Evolutionary conservation across 2,888 invertebrate species (phyloP), one percentile per base, ranked within the genome.

Genomic region (Poecilus cupreus): DNA sequence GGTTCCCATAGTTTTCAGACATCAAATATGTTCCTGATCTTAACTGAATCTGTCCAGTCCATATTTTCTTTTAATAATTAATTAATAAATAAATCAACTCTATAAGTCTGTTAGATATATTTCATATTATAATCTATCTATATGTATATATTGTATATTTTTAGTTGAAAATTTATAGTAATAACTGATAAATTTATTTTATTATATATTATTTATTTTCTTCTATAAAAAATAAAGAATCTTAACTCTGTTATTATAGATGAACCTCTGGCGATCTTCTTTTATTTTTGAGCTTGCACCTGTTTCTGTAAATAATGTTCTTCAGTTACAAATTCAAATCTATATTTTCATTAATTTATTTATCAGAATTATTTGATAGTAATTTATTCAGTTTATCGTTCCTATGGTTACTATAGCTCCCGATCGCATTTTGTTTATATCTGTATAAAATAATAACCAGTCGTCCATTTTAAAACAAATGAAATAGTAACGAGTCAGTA

Each of bases 61-160:
- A 32, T 32, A 32, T 54, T 18, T 51, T 64, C 13, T 26, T 60
- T 60, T 64, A 64, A 78, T 46, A 37, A 70, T 20, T 46, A 78
- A 57, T 78, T 39, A 54, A 77, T 37, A 60, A 26, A 60, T 64
- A 57, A 70, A 79, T 16, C 5, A 32, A 32, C 32, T 72, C 13
- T 80, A 80, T 80, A 80, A 80, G 80, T 80, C 80, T 80, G 80
- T 80, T 80, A 80, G 80, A 68, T 78, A 79, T 79, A 78, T 68
- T 51, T 79, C 80, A 51, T 68, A 70, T 70, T 68, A 68, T 68
- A 70, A 79, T 75, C 32, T 77, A 64, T 81, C 32, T 77, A 64
- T 81, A 74, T 81, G 81, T 81, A 81, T 75, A 81, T 81, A 81
- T 74, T 81, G 81, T 81, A 81, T 81, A 81, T 74, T 75, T 32